Base-by-base conservation (phyloP, 2,113 vertebrate species). In the Mystacornis crossleyi region DNA sequence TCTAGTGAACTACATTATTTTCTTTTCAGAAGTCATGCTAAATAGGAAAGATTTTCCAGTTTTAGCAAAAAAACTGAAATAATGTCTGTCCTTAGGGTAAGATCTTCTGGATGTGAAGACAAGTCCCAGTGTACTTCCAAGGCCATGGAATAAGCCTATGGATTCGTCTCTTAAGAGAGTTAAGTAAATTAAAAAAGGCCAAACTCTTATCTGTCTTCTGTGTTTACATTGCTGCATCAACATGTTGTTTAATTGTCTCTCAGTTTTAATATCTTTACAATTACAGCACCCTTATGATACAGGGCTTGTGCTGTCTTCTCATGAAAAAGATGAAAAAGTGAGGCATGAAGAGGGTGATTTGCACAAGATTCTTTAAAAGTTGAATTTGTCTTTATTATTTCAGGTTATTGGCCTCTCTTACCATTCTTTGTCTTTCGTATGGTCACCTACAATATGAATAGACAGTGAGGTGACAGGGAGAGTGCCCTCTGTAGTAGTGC, bases 21-120 rank as follows among this genome's bases (percentile, higher is more conserved):
- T 95, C n/a, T 92, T 94, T 95, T 81, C 80, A 87, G 69, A 82
- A 92, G 34, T 69, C 67, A 40, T 51, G 48, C 51, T 92, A 86
- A 90, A 89, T 81, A 86, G 90, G 85, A 95, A 95, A 85, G 36
- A 28, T 40, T 95, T 95, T 90, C 72, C 89, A 79, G 84, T 92
- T 96, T 67, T 81, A 93, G 66, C 14, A 51, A 83, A 86, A 74
- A 47, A 23, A 2, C 26, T 86, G 70, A 90, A 95, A 83, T 67
- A 84, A 60, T 0, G 8, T 61, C 74, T 73, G 70, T 89, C 64
- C 70, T 81, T 62, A 81, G 40, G 81, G 16, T 69, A 81, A 70
- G 42, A 48, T 86, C 60, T 93, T 50, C 36, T 84, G 67, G 14
- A 23, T 85, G 31, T 86, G 82, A 94, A 92, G 42, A 81, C 42